phyloP scores from a whole-genome alignment of 2,888 invertebrate species.

The Rhagophthalmus giganteus region DNA sequence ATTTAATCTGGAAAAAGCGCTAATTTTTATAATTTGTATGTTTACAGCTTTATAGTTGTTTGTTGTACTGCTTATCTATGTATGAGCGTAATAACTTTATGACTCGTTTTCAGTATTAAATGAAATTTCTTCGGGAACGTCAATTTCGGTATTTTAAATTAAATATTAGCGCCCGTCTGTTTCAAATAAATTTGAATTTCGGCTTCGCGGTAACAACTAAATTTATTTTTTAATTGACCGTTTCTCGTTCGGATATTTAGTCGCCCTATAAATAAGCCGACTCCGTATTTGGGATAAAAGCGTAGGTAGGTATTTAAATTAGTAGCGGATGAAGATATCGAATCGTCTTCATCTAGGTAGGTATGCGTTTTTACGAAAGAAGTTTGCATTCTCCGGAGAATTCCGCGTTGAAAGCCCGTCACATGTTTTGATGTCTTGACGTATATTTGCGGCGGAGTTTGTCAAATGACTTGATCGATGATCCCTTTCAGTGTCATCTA shows the following conservation, averaged over 20 bases:
- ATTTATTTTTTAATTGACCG: neutral
- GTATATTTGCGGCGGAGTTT: conserved; percentile 30
- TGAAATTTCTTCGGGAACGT: too few relatives aligned
- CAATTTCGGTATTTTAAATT: too few relatives aligned
- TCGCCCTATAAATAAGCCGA: neutral
- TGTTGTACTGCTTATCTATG: too few relatives aligned
- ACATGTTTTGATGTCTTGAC: conserved; percentile 28
- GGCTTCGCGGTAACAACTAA: too few relatives aligned
- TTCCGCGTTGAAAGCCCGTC: conserved; percentile 25
- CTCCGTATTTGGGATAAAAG: neutral
- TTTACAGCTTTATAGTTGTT: too few relatives aligned
- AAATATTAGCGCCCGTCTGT: too few relatives aligned
- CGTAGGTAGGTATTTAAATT: too few relatives aligned
- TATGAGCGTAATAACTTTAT: too few relatives aligned
- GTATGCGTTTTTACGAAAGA: conserved; percentile 5
- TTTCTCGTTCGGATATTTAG: neutral
- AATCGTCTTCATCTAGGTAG: neutral
- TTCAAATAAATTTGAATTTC: too few relatives aligned
- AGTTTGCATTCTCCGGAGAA: conserved; percentile 9
- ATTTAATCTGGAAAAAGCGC: too few relatives aligned
- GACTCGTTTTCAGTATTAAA: too few relatives aligned
- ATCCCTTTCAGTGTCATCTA: conserved; percentile 27
- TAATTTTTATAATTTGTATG: too few relatives aligned
- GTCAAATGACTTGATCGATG: conserved; percentile 32
- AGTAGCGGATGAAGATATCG: neutral